Percentiles rank a stretch among this genome's conserved stretches.
Evolutionary conservation across 2,113 vertebrate species (phyloP).

Genomic region (Hylia prasina): DNA sequence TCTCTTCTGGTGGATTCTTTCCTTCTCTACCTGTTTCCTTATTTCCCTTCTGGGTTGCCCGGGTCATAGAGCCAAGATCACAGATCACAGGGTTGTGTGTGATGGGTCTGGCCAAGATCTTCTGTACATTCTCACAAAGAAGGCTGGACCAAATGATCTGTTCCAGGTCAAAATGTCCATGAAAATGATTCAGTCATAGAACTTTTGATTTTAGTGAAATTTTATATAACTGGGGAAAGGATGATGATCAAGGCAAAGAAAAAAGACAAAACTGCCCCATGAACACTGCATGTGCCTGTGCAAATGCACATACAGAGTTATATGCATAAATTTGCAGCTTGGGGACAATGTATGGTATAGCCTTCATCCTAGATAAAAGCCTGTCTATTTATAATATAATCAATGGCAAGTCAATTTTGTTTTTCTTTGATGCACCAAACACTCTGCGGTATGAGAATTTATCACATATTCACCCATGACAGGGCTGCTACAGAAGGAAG

Average conservation of each 20-base stretch:
- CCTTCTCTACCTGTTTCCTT: neutral
- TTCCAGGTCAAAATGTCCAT: neutral
- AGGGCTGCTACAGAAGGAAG: neutral
- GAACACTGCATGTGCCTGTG: neutral
- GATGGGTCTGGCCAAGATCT: neutral
- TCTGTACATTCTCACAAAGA: neutral
- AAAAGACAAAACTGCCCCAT: neutral
- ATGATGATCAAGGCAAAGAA: neutral
- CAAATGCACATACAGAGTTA: neutral
- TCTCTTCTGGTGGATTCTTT: neutral
- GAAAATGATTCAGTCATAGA: neutral
- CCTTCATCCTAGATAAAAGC: neutral
- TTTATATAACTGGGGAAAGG: neutral
- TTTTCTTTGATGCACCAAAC: conserved; percentile 1
- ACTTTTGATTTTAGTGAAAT: neutral
- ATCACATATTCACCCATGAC: neutral
- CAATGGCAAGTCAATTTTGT: neutral
- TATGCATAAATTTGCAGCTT: neutral
- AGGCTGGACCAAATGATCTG: neutral
- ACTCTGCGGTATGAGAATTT: neutral
- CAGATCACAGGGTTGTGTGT: neutral
- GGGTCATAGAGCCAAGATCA: neutral
- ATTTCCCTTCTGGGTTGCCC: neutral
- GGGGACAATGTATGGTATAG: neutral
- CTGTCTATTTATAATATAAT: neutral